Evolutionary conservation across 2,113 vertebrate genomes (phyloP), one percentile per base, ranked within the genome.

Genomic region (Chrysemys picta): DNA sequence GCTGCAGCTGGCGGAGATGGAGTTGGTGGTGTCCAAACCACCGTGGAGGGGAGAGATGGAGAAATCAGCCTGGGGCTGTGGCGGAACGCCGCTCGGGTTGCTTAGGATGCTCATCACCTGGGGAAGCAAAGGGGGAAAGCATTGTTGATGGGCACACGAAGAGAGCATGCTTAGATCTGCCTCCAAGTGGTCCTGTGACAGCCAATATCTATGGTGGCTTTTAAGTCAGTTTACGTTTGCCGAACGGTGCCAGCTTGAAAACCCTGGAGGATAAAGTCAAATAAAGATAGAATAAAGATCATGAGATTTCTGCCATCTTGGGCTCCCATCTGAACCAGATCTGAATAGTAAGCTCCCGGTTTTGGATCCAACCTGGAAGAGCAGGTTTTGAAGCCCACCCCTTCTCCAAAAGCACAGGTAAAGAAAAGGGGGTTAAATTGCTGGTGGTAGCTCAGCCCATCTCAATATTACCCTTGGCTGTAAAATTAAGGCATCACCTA

Each of bases 21-120:
- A 98, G 97, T 99, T 99, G 97, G 99, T 99, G 21, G 98, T 98
- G 82, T 99, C 99, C 98, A 99, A 98, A 97, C 99, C 98, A 45
- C 99, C 97, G 47, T 99, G 99, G 76, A 99, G 99, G 3, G 99
- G 99, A 56, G 99, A 99, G 98, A 99, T 99, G 98, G 99, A 99
- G 98, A 99, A 99, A 97, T 99, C 99, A 62, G 99, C 99, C 98
- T 99, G 99, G 10, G 99, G 97, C 98, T 99, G 99, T 0, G 99
- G 99, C 1, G 99, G 97, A 89, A 99, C 99, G 0, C 98, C 99
- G 1, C 99, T 98, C 96, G 99, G 99, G 97, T 99, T 99, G 97
- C 99, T 99, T 97, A 99, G 98, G 94, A 99, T 99, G 95, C 99
- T 99, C 99, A 99, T 99, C 96, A 99, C 99, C 99, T 99, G 98